These are phyloP conservation scores for Florisuga fusca DNA, from an alignment of 2,797 vertebrate genomes.

Conservation along the genomic window DNA sequence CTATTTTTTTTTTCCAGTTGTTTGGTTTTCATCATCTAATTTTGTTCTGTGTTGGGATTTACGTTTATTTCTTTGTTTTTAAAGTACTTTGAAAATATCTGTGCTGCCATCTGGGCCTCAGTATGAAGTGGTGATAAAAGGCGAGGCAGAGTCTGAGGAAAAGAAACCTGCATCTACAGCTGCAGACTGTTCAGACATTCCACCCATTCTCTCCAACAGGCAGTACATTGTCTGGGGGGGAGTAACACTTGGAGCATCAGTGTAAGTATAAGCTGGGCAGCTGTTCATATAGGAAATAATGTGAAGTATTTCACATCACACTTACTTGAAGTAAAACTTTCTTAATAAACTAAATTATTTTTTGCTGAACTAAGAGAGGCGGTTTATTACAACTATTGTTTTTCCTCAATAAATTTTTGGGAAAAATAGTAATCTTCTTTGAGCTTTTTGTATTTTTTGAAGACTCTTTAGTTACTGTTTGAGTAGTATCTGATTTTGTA, in stretches of 20 bases:
- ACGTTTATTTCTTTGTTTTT: slow-evolving; percentile 27
- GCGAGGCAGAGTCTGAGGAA: slow-evolving; percentile 76
- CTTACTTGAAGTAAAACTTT: background rate
- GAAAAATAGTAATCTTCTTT: background rate
- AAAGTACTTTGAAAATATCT: slow-evolving; percentile 90
- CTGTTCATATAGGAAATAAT: background rate
- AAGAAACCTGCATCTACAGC: slow-evolving; percentile 45
- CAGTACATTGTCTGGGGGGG: slow-evolving; percentile 95
- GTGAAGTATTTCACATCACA: background rate
- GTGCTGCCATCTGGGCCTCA: slow-evolving; percentile 94
- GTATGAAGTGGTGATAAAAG: slow-evolving; percentile 92
- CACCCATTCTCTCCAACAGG: slow-evolving; percentile 94
- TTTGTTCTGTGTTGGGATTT: background rate
- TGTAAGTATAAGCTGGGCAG: slow-evolving; percentile 83
- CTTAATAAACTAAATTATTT: background rate
- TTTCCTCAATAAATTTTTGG: background rate
- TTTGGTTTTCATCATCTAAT: background rate
- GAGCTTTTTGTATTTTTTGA: background rate
- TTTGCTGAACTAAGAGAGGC: background rate
- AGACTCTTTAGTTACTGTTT: background rate
- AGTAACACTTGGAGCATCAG: slow-evolving; percentile 88
- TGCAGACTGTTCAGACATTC: slow-evolving; percentile 75
- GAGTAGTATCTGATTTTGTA: background rate
- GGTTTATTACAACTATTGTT: background rate
- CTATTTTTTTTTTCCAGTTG: background rate